A percentile compares a stretch with the other conserved stretches of the same genome.
phyloP scores from a whole-genome alignment of 2,888 invertebrate genomes.

The Himalopsyche kuldschensis region DNA sequence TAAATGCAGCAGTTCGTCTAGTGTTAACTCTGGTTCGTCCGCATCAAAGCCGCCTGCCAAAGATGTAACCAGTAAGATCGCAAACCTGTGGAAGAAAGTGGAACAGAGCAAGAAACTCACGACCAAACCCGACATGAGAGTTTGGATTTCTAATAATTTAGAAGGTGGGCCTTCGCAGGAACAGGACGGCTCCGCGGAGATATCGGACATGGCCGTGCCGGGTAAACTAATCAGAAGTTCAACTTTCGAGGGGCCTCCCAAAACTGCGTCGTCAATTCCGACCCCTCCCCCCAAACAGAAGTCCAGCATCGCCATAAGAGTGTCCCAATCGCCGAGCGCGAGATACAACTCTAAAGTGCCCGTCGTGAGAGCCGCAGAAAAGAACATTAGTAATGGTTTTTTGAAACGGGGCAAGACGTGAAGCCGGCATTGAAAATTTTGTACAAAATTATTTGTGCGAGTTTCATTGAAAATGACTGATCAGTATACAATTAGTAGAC shows the following conservation, averaged over 20 bases:
- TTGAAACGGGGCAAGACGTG: conserved; percentile 20
- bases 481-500: not conserved
- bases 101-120: conserved; percentile 67
- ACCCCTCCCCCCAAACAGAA: conserved; percentile 55
- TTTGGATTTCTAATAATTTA: conserved; percentile 57
- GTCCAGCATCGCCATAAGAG: conserved; percentile 44
- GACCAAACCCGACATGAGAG: conserved; percentile 61
- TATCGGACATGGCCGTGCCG: not conserved
- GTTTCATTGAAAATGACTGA: not conserved
- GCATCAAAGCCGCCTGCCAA: conserved; percentile 54
- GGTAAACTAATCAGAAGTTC: conserved; percentile 60
- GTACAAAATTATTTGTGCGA: not conserved
- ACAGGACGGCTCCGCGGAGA: not conserved
- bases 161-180: conserved; percentile 11
- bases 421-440: not conserved
- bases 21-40: conserved; percentile 64
- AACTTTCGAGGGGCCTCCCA: conserved; percentile 65
- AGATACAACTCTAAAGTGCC: conserved; percentile 35
- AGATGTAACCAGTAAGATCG: conserved; percentile 77
- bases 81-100: conserved; percentile 78
- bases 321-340: conserved; percentile 24
- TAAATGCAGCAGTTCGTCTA: conserved; percentile 54
- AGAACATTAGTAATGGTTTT: not conserved
- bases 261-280: conserved; percentile 45
- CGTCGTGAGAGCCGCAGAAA: conserved; percentile 17